Conservation (phyloP, 1,140 invertebrate genomes). For the Protaetia brevitarsis region DNA sequence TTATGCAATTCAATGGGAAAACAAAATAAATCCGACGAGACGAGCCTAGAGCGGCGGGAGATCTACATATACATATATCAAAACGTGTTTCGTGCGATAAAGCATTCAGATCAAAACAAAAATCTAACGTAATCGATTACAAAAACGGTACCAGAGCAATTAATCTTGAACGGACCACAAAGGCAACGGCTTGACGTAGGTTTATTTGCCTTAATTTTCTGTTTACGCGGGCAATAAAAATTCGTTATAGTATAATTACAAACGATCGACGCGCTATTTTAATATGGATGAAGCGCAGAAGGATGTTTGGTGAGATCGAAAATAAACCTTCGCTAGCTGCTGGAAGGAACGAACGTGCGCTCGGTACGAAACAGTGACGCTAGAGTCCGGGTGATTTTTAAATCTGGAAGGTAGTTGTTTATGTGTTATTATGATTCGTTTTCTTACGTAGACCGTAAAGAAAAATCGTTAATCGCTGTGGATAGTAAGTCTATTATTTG, state of each 20-base stretch:
- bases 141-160: neutral
- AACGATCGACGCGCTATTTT: slow-evolving; percentile 13
- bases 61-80: slow-evolving; percentile 15
- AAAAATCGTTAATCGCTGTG: neutral
- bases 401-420: slow-evolving; percentile 6
- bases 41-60: neutral
- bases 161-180: slow-evolving; percentile 6
- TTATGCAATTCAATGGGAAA: slow-evolving; percentile 4
- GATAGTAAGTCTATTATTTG: too few species aligned
- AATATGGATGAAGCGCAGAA: slow-evolving; percentile 16
- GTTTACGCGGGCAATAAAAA: slow-evolving; percentile 7
- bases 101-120: slow-evolving; percentile 14
- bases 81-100: slow-evolving; percentile 9
- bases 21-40: slow-evolving; percentile 10
- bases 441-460: neutral
- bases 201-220: slow-evolving; percentile 15
- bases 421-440: neutral
- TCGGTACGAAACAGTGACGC: too few species aligned
- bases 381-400: slow-evolving; percentile 2
- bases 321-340: neutral
- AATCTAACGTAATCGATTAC: slow-evolving; percentile 16
- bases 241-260: slow-evolving; percentile 17
- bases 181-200: neutral
- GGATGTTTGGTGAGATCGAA: neutral
- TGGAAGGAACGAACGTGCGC: neutral